phyloP scores from a whole-genome alignment of 2,797 vertebrate species.

The Rhinichthys osculus region DNA sequence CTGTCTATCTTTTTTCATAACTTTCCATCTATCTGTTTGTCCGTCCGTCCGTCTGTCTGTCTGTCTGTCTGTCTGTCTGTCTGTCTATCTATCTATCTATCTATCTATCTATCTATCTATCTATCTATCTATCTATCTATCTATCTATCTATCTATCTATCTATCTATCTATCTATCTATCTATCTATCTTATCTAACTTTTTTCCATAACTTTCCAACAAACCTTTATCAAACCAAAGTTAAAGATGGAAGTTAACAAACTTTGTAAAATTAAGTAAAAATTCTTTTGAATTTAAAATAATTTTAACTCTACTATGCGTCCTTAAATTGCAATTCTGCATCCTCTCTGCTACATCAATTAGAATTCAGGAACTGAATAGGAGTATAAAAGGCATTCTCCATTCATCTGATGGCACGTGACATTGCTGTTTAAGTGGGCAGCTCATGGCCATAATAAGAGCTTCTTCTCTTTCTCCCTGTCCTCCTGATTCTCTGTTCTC shows the following conservation, averaged over 20 bases:
- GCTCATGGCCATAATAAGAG: background rate
- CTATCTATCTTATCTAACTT: too few relatives aligned
- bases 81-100: too few relatives aligned
- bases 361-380: background rate
- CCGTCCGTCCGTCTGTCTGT: fast-evolving
- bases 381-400: background rate
- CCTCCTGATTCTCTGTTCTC: constrained; percentile 24
- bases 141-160: too few relatives aligned
- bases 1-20: fast-evolving
- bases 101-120: too few relatives aligned
- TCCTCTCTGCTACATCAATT: background rate
- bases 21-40: too few relatives aligned
- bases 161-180: too few relatives aligned
- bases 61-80: fast-evolving
- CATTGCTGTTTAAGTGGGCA: background rate
- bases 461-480: background rate
- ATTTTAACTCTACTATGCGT: background rate
- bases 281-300: background rate
- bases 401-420: background rate
- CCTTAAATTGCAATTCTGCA: background rate
- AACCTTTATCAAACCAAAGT: background rate
- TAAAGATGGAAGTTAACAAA: too few relatives aligned
- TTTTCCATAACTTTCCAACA: background rate
- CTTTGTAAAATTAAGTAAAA: background rate
- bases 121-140: too few relatives aligned